Evolutionary conservation across 2,888 invertebrate genomes (phyloP).

Genomic region (Calameuta pallipes): DNA sequence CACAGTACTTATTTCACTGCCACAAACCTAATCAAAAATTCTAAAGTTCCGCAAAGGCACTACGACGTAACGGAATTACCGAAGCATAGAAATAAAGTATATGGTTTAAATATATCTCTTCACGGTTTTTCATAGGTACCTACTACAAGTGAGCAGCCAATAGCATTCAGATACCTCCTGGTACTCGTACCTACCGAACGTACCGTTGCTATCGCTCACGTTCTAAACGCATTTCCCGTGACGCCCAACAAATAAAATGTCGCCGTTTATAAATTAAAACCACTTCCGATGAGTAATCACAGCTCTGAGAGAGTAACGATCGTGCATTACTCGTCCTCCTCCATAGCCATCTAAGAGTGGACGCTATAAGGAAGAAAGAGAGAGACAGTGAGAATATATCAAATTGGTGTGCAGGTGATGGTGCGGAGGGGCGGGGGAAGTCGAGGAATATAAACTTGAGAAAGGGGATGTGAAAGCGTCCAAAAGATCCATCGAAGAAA

Average conservation of each 20-base stretch:
- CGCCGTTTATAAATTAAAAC: slow-evolving; percentile 51
- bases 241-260: slow-evolving; percentile 33
- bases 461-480: background rate
- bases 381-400: background rate
- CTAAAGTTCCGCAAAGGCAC: background rate
- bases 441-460: background rate
- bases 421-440: background rate
- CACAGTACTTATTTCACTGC: background rate
- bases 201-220: slow-evolving; percentile 31
- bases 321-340: slow-evolving; percentile 29
- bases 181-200: background rate
- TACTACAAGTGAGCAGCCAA: background rate
- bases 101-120: background rate
- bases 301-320: slow-evolving; percentile 30
- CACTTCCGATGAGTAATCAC: slow-evolving; percentile 44
- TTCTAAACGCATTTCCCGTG: slow-evolving; percentile 36
- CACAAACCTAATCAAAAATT: background rate
- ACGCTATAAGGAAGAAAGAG: background rate
- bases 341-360: background rate
- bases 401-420: background rate
- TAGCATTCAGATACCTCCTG: background rate
- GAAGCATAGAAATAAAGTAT: background rate
- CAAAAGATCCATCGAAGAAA: background rate
- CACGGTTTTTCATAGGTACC: background rate
- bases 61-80: background rate